phyloP scores from a whole-genome alignment of 2,797 vertebrate genomes.

The Sebastes elongatus region DNA sequence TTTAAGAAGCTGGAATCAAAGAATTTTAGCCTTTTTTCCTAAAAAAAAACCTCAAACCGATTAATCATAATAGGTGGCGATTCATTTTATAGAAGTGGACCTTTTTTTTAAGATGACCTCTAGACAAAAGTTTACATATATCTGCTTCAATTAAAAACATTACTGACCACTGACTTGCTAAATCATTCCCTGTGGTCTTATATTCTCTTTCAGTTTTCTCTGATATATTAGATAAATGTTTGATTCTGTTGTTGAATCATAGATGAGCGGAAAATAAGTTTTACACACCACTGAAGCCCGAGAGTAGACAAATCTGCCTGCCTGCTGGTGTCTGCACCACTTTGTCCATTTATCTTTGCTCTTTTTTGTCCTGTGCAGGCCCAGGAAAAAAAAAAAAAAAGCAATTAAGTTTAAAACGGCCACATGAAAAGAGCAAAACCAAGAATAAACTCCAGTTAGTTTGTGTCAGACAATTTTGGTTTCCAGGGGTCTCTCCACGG shows the following conservation, averaged over 20 bases:
- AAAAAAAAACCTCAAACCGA: no score
- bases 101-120: no score
- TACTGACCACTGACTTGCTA: background rate
- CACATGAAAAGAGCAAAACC: slow-evolving; percentile 73
- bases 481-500: slow-evolving; percentile 73
- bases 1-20: no score
- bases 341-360: slow-evolving; percentile 66
- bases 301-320: slow-evolving; percentile 33
- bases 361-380: slow-evolving; percentile 51
- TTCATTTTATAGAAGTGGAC: no score
- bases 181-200: background rate
- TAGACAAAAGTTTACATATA: background rate
- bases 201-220: slow-evolving; percentile 17
- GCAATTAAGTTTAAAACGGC: slow-evolving; percentile 74
- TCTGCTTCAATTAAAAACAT: slow-evolving; percentile 9
- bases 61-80: no score
- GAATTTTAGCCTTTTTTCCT: no score
- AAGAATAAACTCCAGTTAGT: slow-evolving; percentile 74
- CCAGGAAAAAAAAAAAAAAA: slow-evolving; percentile 59
- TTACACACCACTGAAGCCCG: slow-evolving; percentile 34
- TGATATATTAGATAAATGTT: slow-evolving; percentile 35
- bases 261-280: slow-evolving; percentile 55
- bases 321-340: slow-evolving; percentile 36
- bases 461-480: slow-evolving; percentile 75
- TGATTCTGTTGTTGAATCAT: slow-evolving; percentile 45